Evolutionary conservation across 2,113 vertebrate species (phyloP), one percentile per base, ranked within the genome.

Genomic region (Syngnathus scovelli): DNA sequence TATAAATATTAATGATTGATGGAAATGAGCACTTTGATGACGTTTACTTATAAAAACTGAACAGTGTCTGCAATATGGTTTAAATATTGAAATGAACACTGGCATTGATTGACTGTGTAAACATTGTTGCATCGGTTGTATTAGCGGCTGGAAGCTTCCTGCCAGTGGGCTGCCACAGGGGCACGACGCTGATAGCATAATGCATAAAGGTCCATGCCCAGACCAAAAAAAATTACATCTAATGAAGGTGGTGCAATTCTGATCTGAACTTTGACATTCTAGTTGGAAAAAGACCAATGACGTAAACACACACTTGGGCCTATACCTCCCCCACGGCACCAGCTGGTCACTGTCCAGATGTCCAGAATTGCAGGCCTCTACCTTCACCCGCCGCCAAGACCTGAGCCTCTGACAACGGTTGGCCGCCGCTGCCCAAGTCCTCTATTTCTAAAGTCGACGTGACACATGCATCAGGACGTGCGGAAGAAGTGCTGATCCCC

Each of bases 321-420:
- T 7, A 23, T 19, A 9, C 41, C 6, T 44, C 61, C 4, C 13
- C 60, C 19, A n/a, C 39, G 13, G 11, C 39, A 44, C 41, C 61
- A 62, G 41, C 61, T 44, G 61, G 41, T 62, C 39, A 6, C 39
- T 8, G 41, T 62, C 61, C 59, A 61, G 38, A 61, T 61, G 59
- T 61, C 37, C 60, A 23, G 54, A 58, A 41, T 44, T 12, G 39
- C 6, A 44, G 61, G 61, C 41, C 21, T 39, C n/a, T 7, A 6
- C 21, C 21, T 62, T 44, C 21, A 62, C 61, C 61, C 61, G 21
- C 7, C 41, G 61, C 61, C 61, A 62, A 44, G 61, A 62, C 16
- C 21, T 6, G 39, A 62, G n/a, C 21, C 39, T 15, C 41, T 23
- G 61, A 41, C 61, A 44, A 21, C 8, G 41, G 61, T 44, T 44